Evolutionary conservation across 2,113 vertebrate genomes (phyloP), one percentile per base, ranked within the genome.

Genomic region (Psittacula cyanocephala): DNA sequence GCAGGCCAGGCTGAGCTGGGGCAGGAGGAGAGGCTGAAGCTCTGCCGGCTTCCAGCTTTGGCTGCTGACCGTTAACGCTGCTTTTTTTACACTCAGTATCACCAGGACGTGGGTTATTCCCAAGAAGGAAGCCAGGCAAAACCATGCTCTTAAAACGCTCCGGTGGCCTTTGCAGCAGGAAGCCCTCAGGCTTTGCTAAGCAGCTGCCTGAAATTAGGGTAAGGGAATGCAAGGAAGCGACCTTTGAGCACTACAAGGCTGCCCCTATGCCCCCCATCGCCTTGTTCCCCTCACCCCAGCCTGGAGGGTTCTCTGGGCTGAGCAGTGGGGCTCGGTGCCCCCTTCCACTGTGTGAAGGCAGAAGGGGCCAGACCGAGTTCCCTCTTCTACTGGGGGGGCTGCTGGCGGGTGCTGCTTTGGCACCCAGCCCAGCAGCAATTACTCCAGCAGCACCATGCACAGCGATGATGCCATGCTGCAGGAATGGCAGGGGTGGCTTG

Each of bases 31-130:
- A 25, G 29, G 82, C 59, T 13, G 76, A 41, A 46, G 86, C 63
- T 28, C 80, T 55, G 67, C 43, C 2, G 0, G 5, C 50, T 53
- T 28, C 50, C 86, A 7, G 53, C 63, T 90, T 50, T 50, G 33
- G 39, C 76, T 0, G 1, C 80, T 43, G 80, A 52, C 87, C 3
- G 3, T 46, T 92, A 65, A 60, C 0, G 1, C 60, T 9, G 67
- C 5, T 77, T 53, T 50, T 62, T 68, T 72, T 20, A 27, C 20
- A 3, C 69, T 78, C 78, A 1, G 4, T 84, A 74, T 94, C 89
- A 31, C 62, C 81, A 86, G 89, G 87, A 95, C 62, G 27, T 78
- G 87, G 84, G 85, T 91, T 94, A 89, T 96, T 96, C 87, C 87
- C 85, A 94, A 92, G 93, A 95, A 96, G 89, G 96, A 96, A 96